A percentile compares a stretch with the other conserved stretches of the same genome.
Evolutionary conservation across 2,113 vertebrate species (phyloP).

Genomic region (Mirounga angustirostris): DNA sequence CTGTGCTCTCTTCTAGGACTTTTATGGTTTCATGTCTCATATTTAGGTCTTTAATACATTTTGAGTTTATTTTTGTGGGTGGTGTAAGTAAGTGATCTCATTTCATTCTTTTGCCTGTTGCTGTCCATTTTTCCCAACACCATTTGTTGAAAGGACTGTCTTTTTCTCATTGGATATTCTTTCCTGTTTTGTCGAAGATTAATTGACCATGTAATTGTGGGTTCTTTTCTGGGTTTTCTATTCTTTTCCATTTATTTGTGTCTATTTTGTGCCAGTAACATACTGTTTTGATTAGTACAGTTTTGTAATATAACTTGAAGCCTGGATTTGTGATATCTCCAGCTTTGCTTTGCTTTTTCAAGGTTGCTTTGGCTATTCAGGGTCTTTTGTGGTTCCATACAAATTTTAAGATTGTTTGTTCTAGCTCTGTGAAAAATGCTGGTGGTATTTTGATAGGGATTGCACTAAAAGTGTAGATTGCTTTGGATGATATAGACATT

Average conservation of each 20-base stretch:
- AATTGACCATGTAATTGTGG: too few species aligned
- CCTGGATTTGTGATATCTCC: not conserved
- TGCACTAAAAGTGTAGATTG: not conserved
- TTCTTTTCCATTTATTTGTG: not conserved
- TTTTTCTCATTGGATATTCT: not conserved
- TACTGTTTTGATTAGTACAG: not conserved
- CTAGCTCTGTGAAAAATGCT: not conserved
- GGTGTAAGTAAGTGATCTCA: not conserved
- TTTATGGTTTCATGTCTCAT: not conserved
- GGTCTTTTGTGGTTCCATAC: not conserved
- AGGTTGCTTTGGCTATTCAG: not conserved
- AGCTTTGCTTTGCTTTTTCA: not conserved
- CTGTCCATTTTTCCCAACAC: too few species aligned
- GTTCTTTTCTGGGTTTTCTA: not conserved
- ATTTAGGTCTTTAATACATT: not conserved
- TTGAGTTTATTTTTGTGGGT: not conserved
- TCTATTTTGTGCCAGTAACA: not conserved
- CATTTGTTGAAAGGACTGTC: not conserved
- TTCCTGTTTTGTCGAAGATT: not conserved
- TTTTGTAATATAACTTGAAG: not conserved
- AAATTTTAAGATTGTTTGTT: not conserved
- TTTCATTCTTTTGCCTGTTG: too few species aligned
- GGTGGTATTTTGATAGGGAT: not conserved
- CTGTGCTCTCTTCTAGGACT: not conserved
- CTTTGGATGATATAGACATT: not conserved